Evolutionary conservation across 2,113 vertebrate genomes (phyloP).

Genomic region (Malurus alboscapulatus): DNA sequence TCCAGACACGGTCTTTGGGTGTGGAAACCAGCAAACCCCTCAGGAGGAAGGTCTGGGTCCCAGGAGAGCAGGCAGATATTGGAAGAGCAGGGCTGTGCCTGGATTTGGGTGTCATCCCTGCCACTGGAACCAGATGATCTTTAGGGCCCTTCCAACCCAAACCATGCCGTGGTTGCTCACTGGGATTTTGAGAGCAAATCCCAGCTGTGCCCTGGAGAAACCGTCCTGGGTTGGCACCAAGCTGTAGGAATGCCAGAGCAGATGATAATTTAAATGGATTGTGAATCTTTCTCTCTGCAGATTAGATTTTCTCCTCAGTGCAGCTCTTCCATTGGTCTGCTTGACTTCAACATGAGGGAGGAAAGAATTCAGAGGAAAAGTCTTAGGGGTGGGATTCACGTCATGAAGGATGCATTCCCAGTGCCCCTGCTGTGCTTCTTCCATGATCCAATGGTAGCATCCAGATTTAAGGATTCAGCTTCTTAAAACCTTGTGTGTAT

Average conservation of each 20-base stretch:
- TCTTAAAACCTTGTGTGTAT: accelerated
- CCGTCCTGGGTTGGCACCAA: not conserved
- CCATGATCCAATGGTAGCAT: not conserved
- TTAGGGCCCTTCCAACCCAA: not conserved
- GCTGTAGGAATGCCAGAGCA: not conserved
- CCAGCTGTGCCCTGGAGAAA: not conserved
- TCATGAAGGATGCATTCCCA: not conserved
- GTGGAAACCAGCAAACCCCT: not conserved
- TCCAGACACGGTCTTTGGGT: not conserved
- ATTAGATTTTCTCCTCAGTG: not conserved
- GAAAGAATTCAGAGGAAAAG: not conserved
- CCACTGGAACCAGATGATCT: accelerated
- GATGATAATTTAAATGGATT: not conserved
- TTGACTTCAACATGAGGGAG: not conserved
- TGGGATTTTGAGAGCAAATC: not conserved
- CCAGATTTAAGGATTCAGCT: not conserved
- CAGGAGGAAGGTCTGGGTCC: not conserved
- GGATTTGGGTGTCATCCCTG: not conserved
- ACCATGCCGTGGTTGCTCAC: no score
- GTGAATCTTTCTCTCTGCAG: not conserved
- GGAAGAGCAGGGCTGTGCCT: not conserved
- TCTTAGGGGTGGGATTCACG: not conserved
- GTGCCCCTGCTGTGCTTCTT: not conserved
- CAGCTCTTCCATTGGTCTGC: not conserved
- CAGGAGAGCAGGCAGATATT: not conserved